phyloP scores from a whole-genome alignment of 2,888 invertebrate species.

The Coecobrya sp. region DNA sequence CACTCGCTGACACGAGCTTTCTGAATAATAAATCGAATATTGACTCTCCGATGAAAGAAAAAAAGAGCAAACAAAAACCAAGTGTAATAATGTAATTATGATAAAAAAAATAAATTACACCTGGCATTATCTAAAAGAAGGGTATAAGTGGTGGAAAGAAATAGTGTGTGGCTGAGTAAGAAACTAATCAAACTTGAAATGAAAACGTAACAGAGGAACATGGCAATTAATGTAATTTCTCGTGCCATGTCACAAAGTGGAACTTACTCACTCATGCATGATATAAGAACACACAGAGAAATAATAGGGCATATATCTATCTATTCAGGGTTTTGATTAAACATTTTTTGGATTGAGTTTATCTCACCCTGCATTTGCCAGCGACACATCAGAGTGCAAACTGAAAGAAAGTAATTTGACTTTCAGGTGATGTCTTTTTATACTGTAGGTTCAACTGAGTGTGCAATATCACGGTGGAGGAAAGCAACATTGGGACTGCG shows the following conservation, averaged over 20 bases:
- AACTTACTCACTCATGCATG: background rate
- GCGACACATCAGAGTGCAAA: too few relatives aligned
- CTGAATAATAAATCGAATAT: too few relatives aligned
- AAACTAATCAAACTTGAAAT: background rate
- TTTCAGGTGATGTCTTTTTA: too few relatives aligned
- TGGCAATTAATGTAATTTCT: slow-evolving; percentile 28
- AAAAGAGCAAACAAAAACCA: background rate
- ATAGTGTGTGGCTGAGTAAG: background rate
- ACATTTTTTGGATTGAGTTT: too few relatives aligned
- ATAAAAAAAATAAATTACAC: background rate
- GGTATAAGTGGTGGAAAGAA: background rate
- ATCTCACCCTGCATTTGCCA: too few relatives aligned
- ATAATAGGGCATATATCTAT: too few relatives aligned
- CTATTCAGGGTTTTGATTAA: too few relatives aligned
- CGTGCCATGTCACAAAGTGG: background rate
- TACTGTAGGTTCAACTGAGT: too few relatives aligned
- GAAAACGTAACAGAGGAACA: background rate
- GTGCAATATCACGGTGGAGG: too few relatives aligned
- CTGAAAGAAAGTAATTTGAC: background rate
- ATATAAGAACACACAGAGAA: too few relatives aligned
- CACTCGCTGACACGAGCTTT: too few relatives aligned
- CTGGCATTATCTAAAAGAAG: background rate
- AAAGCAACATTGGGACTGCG: too few relatives aligned
- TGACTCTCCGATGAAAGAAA: background rate
- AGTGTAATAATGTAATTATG: background rate